These are phyloP conservation scores for Lathamus discolor DNA, from an alignment of 2,113 vertebrate species.

Conservation along the genomic window DNA sequence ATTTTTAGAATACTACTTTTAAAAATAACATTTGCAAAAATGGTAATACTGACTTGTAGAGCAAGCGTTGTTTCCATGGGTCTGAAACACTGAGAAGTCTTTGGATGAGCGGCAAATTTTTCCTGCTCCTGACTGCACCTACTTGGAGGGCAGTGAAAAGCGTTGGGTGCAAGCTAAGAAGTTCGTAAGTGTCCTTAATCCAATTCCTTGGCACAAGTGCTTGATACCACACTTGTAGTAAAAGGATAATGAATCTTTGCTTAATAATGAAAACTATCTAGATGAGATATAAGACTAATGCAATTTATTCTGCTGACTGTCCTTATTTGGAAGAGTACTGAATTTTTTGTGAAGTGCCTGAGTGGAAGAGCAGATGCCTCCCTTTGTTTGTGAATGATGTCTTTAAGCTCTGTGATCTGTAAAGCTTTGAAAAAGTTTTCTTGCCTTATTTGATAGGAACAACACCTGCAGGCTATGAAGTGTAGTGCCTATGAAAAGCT, in stretches of 20 bases:
- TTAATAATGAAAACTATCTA: constrained; percentile 43
- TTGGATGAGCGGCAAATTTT: background rate
- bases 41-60: background rate
- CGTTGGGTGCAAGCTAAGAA: background rate
- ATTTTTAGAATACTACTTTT: constrained; percentile 21
- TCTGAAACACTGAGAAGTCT: background rate
- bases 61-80: constrained; percentile 26
- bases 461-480: background rate
- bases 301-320: constrained; percentile 20
- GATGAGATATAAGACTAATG: constrained; percentile 24
- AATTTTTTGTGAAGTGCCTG: background rate
- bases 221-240: background rate
- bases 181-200: constrained; percentile 1
- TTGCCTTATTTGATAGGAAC: background rate
- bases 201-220: background rate
- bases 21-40: constrained; percentile 22
- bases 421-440: background rate
- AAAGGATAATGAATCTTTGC: constrained; percentile 45
- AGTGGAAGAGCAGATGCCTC: background rate
- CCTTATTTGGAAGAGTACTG: background rate
- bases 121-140: background rate
- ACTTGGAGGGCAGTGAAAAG: background rate
- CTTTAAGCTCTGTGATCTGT: background rate
- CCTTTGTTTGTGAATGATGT: background rate
- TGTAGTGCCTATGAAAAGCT: background rate